Base-by-base conservation (phyloP, 2,888 invertebrate genomes). In the Cerceris ruficornis region DNA sequence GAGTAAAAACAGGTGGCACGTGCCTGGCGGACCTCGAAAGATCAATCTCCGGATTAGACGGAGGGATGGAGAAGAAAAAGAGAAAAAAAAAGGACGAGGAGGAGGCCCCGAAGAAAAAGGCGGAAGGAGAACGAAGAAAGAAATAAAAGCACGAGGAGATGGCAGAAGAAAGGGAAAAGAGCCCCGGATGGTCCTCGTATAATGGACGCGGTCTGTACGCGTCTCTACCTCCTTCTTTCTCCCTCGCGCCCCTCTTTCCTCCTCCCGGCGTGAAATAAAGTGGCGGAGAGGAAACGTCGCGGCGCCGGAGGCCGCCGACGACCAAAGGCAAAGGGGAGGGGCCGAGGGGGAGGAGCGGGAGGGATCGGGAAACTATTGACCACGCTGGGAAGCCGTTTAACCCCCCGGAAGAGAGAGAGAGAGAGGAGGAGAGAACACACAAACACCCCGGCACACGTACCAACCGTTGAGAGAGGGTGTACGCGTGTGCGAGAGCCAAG, bases 291-390 rank as follows among this genome's bases (percentile, higher is more conserved):
- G 70, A 80, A 77, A 68, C 77, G 78, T 80, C 70, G 77, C 75
- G 76, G 72, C 69, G 69, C 75, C 69, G 65, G 76, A 80, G 74
- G 77, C 81, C 70, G 75, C 64, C 72, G 70, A 77, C 75, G 77
- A 76, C 73, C 75, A 79, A 64, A 75, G 66, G 81, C 75, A 76
- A 73, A 59, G 69, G 50, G 69, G 43, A 55, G 64, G 68, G 62
- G 60, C 60, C 52, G 69, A 55, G 75, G 80, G 58, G 75, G 71
- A 70, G 52, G 69, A 71, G 76, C 75, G 68, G 78, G 75, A 83
- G 81, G 84, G 83, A 90, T 89, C 83, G 90, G 85, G 85, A 90
- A 91, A 91, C 89, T 90, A 90, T 91, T 91, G 91, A 90, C 90
- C 90, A 85, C 75, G 87, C 77, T 80, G 87, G 84, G 85, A 85